These are phyloP conservation scores for Emydoidea blandingii DNA, from an alignment of 2,797 vertebrate species.

Conservation along the genomic window DNA sequence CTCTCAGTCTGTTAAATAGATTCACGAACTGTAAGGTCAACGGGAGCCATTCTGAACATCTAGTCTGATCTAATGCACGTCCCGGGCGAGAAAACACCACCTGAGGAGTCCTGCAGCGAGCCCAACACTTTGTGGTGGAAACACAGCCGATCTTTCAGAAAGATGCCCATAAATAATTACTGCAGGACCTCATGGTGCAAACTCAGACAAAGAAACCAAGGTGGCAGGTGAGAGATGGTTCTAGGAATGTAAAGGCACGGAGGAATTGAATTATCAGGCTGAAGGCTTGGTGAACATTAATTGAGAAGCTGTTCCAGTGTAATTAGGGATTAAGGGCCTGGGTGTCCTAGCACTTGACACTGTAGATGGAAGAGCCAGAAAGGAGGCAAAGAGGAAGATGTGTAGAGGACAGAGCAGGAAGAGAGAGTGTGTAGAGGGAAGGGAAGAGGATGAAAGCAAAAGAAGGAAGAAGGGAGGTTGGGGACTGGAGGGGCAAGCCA, in stretches of 20 bases:
- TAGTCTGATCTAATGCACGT: not conserved
- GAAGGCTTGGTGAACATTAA: not conserved
- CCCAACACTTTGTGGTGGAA: constrained; percentile 16
- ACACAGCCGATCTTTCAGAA: not conserved
- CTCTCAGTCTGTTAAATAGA: constrained; percentile 43
- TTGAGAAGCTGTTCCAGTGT: constrained; percentile 1
- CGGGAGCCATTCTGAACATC: not conserved
- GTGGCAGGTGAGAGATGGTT: not conserved
- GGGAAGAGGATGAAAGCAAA: not conserved
- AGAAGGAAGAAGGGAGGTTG: not conserved
- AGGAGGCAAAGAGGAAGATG: not conserved
- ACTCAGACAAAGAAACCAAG: not conserved
- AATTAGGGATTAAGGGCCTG: not conserved
- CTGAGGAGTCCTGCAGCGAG: not conserved
- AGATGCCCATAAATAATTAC: not conserved
- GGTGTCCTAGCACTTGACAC: not conserved
- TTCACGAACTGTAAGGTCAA: not conserved
- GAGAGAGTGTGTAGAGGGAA: not conserved
- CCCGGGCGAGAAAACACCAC: accelerated
- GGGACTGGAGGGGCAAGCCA: not conserved
- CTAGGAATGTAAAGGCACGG: not conserved
- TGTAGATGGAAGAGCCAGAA: not conserved
- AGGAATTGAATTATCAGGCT: not conserved
- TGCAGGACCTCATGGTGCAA: not conserved
- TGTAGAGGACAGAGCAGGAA: not conserved